Percentiles rank a stretch among this genome's conserved stretches.
phyloP scores from a whole-genome alignment of 2,113 vertebrate genomes.

The Propithecus coquereli region DNA sequence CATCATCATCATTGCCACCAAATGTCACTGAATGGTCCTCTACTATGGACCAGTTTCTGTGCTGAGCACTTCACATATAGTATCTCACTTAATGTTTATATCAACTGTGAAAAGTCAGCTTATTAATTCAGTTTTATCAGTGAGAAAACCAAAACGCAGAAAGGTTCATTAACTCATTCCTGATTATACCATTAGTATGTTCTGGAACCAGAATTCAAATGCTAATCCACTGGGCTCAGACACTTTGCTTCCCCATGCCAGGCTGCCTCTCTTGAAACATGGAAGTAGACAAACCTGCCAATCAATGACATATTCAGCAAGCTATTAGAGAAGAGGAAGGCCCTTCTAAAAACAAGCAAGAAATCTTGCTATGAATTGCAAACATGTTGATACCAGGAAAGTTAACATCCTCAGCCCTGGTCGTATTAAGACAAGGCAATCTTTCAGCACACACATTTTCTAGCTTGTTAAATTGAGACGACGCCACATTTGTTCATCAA shows the following conservation, averaged over 20 bases:
- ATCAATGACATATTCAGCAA: background rate
- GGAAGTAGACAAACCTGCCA: background rate
- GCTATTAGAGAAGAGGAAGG: background rate
- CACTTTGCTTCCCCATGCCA: background rate
- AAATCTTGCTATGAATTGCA: slow-evolving; percentile 35
- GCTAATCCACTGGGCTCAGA: background rate
- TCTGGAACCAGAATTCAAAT: background rate
- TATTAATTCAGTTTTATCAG: background rate
- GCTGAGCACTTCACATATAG: background rate
- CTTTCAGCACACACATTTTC: slow-evolving; percentile 25
- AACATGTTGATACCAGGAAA: background rate
- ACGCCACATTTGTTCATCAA: slow-evolving; percentile 27
- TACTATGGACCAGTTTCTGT: background rate
- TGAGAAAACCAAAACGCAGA: background rate
- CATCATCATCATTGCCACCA: background rate
- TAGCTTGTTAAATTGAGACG: slow-evolving; percentile 50
- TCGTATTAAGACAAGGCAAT: background rate
- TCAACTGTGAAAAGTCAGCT: background rate
- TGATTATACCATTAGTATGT: background rate
- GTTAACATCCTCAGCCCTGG: background rate
- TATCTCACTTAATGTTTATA: background rate
- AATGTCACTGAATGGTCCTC: background rate
- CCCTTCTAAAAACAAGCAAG: slow-evolving; percentile 17
- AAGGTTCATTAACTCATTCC: background rate
- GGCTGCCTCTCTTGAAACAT: background rate